These are phyloP conservation scores for Campaea margaritaria DNA, from an alignment of 2,888 invertebrate species.

Conservation along the genomic window DNA sequence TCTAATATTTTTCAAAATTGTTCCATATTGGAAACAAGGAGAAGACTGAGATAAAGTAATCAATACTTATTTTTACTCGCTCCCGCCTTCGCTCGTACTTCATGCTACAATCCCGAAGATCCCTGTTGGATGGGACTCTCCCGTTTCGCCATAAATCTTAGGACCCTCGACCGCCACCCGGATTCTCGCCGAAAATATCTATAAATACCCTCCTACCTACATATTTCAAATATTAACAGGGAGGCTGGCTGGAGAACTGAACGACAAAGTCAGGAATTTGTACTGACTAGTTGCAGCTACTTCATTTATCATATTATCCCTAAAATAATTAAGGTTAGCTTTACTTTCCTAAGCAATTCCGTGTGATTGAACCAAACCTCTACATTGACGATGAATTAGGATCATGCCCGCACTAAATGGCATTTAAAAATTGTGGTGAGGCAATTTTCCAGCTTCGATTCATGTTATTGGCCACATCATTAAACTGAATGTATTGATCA, in stretches of 20 bases:
- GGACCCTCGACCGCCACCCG: conserved; percentile 84
- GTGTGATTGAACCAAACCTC: neutral
- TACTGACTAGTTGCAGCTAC: conserved; percentile 37
- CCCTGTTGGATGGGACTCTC: conserved; percentile 83
- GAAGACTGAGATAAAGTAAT: conserved; percentile 26
- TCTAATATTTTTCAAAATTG: neutral
- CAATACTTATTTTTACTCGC: conserved; percentile 26
- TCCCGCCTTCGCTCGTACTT: conserved; percentile 43
- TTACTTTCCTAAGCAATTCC: too few relatives aligned
- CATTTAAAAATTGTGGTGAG: too few relatives aligned
- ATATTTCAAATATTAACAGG: conserved; percentile 83
- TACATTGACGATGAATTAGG: neutral
- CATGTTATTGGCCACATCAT: too few relatives aligned
- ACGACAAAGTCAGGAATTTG: conserved; percentile 62
- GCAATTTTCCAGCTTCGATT: too few relatives aligned
- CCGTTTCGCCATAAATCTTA: conserved; percentile 83
- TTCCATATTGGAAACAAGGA: conserved; percentile 23
- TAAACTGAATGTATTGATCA: too few relatives aligned
- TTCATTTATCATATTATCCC: neutral
- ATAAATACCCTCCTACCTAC: conserved; percentile 82
- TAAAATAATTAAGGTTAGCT: too few relatives aligned
- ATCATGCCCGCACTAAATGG: too few relatives aligned
- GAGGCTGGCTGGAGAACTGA: conserved; percentile 48
- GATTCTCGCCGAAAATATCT: conserved; percentile 83
- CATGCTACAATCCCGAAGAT: conserved; percentile 59